Evolutionary conservation across 2,797 vertebrate genomes (phyloP), one percentile per base, ranked within the genome.

Genomic region (Champsocephalus gunnari): DNA sequence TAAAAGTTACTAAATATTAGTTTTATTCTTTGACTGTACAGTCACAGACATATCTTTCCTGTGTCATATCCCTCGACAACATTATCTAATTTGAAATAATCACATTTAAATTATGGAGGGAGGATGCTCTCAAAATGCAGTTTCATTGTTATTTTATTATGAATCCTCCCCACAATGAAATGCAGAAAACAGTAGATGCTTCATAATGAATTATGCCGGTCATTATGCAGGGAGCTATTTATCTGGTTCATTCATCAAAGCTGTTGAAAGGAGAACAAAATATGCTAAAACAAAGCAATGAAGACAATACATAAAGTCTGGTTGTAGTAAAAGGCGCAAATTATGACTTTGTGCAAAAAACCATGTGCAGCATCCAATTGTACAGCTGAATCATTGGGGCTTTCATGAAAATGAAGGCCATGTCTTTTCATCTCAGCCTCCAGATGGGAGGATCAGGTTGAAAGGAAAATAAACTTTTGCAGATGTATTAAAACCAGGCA

Each of bases 401-500:
- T 77, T 82, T 80, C 66, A 91, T 90, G 85, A 79, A 89, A 89
- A 92, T 91, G 12, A 83, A 80, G 73, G 48, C 72, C 60, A 70
- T 83, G 76, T 89, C 75, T 84, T 87, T 87, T 85, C 81, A 83
- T 89, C 78, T 81, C 10, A n/a, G 79, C 64, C 60, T 77, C 53
- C 88, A 89, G 86, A 90, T 87, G 87, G 82, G 57, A 61, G 66
- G 80, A 86, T 91, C 65, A 76, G 82, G 57, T 82, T 84, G 77
- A 87, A 84, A 85, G 76, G 74, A 79, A 85, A 77, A 85, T 68
- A 70, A 80, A 86, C 66, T 80, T 88, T 81, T 86, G 62, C 66
- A 82, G 59, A 63, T 82, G 62, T 64, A 69, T 79, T 68, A 76
- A 84, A 89, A 84, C 45, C 48, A 71, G 60, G 50, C 72, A 32